These are phyloP conservation scores for Nephrotoma flavescens DNA, from an alignment of 2,888 invertebrate genomes.

Conservation along the genomic window DNA sequence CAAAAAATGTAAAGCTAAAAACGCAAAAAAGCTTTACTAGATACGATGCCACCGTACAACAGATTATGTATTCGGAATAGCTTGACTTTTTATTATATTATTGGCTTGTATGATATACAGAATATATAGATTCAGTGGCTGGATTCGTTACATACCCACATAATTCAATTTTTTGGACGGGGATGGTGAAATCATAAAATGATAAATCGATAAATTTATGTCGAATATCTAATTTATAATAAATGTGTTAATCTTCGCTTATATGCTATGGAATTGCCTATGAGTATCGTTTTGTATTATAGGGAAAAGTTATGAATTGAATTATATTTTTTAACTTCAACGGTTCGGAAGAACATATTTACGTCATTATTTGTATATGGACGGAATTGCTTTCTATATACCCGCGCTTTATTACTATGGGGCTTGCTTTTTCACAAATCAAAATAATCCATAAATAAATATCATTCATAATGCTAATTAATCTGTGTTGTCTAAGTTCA, in stretches of 20 bases:
- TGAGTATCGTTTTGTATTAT: neutral
- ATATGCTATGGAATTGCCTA: neutral
- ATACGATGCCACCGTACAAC: neutral
- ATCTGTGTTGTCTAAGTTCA: too few relatives aligned
- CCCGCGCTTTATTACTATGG: too few relatives aligned
- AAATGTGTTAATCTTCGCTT: neutral
- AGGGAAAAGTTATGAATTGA: neutral
- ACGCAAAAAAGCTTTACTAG: neutral
- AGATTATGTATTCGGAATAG: neutral
- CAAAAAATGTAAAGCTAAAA: neutral
- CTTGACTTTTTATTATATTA: neutral
- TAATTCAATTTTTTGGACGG: neutral
- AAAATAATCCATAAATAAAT: too few relatives aligned
- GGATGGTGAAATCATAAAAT: neutral
- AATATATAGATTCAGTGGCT: neutral
- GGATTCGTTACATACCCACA: neutral
- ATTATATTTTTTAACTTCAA: neutral
- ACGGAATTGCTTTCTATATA: too few relatives aligned
- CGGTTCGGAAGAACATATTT: neutral
- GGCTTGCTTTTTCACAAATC: too few relatives aligned
- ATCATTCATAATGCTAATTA: too few relatives aligned
- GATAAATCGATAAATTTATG: neutral
- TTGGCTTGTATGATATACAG: neutral
- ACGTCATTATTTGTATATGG: too few relatives aligned
- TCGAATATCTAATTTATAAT: neutral